A percentile compares a stretch with the other conserved stretches of the same genome.
Evolutionary conservation across 2,797 vertebrate species (phyloP).

Genomic region (Loriculus beryllinus): DNA sequence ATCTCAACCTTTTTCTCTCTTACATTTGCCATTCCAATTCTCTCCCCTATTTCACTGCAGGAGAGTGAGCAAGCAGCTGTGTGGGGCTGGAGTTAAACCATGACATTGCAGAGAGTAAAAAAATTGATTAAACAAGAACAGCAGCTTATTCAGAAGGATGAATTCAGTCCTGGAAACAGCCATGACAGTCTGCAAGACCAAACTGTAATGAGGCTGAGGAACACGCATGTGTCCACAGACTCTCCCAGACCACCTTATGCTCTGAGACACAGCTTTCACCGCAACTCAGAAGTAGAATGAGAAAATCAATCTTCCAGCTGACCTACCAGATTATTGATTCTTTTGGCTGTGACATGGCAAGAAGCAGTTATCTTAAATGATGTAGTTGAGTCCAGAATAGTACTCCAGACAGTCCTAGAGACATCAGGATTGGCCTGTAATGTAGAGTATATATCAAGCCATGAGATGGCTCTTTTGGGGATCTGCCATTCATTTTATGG

Average conservation of each 20-base stretch:
- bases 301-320: background rate
- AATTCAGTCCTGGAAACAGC: background rate
- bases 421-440: background rate
- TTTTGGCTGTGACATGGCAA: background rate
- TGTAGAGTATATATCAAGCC: background rate
- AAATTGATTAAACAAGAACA: background rate
- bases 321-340: background rate
- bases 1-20: background rate
- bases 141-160: background rate
- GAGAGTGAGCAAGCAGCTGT: fast-evolving
- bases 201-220: background rate
- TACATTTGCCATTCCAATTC: background rate
- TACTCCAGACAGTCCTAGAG: background rate
- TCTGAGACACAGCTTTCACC: background rate
- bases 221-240: background rate
- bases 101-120: background rate
- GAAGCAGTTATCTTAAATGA: background rate
- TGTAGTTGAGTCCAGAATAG: background rate
- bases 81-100: background rate
- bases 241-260: background rate
- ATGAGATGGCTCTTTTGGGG: background rate
- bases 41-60: background rate
- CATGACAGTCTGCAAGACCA: background rate
- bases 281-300: background rate
- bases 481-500: background rate